Evolutionary conservation across 2,113 vertebrate species (phyloP).

Genomic region (Indri indri): DNA sequence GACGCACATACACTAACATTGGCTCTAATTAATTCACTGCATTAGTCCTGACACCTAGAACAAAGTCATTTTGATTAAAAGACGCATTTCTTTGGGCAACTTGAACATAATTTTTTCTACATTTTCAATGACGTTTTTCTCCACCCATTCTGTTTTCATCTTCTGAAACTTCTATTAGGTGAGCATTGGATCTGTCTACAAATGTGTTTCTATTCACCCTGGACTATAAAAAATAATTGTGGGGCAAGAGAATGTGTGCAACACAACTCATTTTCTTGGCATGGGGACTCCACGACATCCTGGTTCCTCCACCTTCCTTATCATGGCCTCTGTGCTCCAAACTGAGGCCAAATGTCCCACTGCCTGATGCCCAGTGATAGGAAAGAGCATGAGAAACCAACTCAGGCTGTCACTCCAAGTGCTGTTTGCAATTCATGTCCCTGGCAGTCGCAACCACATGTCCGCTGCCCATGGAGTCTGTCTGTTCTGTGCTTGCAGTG

Average conservation of each 20-base stretch:
- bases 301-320: not conserved
- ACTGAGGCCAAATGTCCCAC: not conserved
- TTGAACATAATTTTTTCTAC: too few species aligned
- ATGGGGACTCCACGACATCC: not conserved
- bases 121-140: too few species aligned
- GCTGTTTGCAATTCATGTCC: not conserved
- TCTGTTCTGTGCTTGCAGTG: not conserved
- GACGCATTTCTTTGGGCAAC: not conserved
- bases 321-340: not conserved
- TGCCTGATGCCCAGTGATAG: too few species aligned
- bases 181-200: not conserved
- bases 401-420: too few species aligned
- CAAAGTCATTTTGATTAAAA: not conserved
- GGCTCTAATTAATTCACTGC: not conserved
- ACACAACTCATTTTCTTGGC: not conserved
- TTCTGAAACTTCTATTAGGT: not conserved
- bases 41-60: not conserved
- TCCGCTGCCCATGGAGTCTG: not conserved
- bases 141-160: not conserved
- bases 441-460: fast-evolving
- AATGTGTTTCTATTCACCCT: too few species aligned
- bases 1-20: not conserved
- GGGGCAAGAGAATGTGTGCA: fast-evolving
- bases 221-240: fast-evolving
- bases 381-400: not conserved